Evolutionary conservation across 2,888 invertebrate genomes (phyloP), one percentile per base, ranked within the genome.

Genomic region (Chloromyia formosa): DNA sequence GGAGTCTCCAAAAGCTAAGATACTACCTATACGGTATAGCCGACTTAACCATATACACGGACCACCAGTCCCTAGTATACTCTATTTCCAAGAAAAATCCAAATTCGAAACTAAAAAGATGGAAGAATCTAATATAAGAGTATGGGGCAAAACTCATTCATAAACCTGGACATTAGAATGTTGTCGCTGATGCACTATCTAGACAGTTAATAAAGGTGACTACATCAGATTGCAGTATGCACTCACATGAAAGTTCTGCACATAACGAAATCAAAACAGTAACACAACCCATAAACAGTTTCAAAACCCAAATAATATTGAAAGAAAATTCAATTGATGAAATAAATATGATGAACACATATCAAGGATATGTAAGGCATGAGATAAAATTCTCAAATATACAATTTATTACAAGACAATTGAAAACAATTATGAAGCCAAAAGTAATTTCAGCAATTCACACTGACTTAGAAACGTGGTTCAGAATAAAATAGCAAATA

Each of bases 131-230:
- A 35, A 35, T 35, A 4, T 2, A 35, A 7, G 27, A 35, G 27
- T 35, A 35, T 20, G 77, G 77, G 22, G 35, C 77, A 9, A 78
- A 78, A 66, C 42, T 86, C 0, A 77, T 79, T n/a, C 86, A 86
- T 74, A 79, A 81, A 1, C 83, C 82, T 0, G 86, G 86, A 0
- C 81, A 78, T 23, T 77, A 76, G 0, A 84, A 86, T 75, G 78
- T 80, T 14, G 78, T 84, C 1, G 78, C 79, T 7, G 78, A 78
- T 12, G 49, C 49, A n/a, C 10, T 49, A 12, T 49, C 49, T 1
- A 12, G 49, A 49, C 49, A 49, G 12, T 2, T 5, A 49, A 49
- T 49, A 12, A 56, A 56, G 1, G 3, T 4, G 4, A 35, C 2
- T 7, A 35, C 27, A 4, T 3, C 18, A 4, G n/a, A 18, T 56